phyloP scores from a whole-genome alignment of 2,888 invertebrate genomes.

The Leucania comma region DNA sequence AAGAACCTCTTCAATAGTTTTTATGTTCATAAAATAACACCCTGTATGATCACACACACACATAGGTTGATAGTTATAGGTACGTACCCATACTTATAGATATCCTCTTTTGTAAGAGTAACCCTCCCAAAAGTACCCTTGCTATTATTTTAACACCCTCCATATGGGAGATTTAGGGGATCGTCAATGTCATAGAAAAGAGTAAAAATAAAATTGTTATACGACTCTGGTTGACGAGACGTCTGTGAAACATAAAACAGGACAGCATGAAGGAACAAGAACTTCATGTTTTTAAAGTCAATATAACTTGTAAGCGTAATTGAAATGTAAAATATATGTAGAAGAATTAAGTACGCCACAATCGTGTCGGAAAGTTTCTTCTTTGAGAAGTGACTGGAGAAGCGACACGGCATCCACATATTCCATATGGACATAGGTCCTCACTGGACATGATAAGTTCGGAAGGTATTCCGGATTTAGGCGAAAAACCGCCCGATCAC shows the following conservation, averaged over 20 bases:
- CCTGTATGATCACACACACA: constrained; percentile 35
- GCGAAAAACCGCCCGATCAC: too few relatives aligned
- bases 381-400: too few relatives aligned
- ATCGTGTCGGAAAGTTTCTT: too few relatives aligned
- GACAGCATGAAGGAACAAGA: background rate
- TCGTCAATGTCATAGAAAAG: constrained; percentile 35
- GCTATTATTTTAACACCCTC: constrained; percentile 81
- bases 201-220: constrained; percentile 31
- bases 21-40: background rate
- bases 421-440: too few relatives aligned
- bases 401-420: too few relatives aligned
- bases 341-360: too few relatives aligned
- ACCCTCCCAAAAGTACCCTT: constrained; percentile 67
- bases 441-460: too few relatives aligned
- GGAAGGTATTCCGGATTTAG: too few relatives aligned
- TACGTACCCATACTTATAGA: constrained; percentile 4
- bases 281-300: too few relatives aligned
- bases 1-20: background rate
- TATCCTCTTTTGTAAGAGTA: constrained; percentile 57
- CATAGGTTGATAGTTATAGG: background rate
- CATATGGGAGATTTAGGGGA: constrained; percentile 57
- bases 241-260: background rate
- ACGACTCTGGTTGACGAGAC: constrained; percentile 8
- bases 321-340: too few relatives aligned
- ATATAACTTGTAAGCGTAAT: too few relatives aligned